Conservation (phyloP, 2,113 vertebrate species). For the Mandrillus leucophaeus region DNA sequence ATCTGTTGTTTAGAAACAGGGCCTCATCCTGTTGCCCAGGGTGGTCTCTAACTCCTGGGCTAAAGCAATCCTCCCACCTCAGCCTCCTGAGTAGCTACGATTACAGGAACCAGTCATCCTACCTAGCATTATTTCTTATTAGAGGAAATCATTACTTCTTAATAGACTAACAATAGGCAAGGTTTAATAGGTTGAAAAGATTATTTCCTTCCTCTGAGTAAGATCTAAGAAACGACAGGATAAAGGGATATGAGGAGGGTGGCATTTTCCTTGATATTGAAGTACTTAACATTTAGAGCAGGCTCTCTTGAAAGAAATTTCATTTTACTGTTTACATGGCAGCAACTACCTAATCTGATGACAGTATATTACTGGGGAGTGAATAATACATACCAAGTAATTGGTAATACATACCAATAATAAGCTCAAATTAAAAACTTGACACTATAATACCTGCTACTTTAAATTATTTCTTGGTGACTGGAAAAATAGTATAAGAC, state of each 20-base stretch:
- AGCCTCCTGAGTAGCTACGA: background rate
- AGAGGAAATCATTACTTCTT: background rate
- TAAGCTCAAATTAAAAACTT: slow-evolving; percentile 19
- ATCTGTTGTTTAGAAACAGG: background rate
- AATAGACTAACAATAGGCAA: slow-evolving; percentile 18
- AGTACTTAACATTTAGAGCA: background rate
- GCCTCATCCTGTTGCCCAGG: background rate
- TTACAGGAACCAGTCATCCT: background rate
- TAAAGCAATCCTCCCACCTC: background rate
- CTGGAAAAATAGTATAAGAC: background rate
- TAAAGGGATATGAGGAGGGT: slow-evolving; percentile 26
- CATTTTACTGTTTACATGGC: background rate
- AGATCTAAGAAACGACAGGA: slow-evolving; percentile 1
- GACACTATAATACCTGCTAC: background rate
- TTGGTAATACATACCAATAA: background rate
- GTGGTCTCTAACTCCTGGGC: background rate
- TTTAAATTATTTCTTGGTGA: slow-evolving; percentile 20
- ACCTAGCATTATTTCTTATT: background rate
- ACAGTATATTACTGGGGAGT: background rate
- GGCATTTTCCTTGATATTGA: background rate
- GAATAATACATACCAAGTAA: background rate
- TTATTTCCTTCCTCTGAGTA: slow-evolving; percentile 58
- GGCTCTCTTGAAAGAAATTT: slow-evolving; percentile 7
- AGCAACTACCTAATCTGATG: background rate
- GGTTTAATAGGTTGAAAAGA: slow-evolving; percentile 27